phyloP scores from a whole-genome alignment of 1,140 invertebrate genomes.

The Zaprionus ghesquierei region DNA sequence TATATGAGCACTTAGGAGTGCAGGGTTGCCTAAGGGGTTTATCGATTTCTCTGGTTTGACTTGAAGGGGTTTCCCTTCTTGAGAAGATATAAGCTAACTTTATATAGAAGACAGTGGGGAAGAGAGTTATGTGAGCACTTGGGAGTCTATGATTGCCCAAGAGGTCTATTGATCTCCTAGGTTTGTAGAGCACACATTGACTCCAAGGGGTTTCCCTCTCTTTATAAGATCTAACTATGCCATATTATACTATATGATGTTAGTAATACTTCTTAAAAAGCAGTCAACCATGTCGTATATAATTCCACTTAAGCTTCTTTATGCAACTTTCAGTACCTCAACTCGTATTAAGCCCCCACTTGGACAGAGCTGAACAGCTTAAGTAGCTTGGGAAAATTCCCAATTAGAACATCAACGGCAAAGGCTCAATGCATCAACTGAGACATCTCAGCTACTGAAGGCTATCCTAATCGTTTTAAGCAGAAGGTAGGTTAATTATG shows the following conservation, averaged over 20 bases:
- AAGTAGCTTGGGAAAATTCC: neutral
- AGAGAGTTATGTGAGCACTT: neutral
- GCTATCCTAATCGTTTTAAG: conserved; percentile 3
- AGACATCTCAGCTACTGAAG: conserved; percentile 7
- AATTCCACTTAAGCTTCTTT: neutral
- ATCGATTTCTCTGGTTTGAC: neutral
- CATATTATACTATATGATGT: neutral
- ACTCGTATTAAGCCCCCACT: neutral
- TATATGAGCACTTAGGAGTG: neutral
- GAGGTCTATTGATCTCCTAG: too few species aligned
- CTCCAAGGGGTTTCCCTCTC: too few species aligned
- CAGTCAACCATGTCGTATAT: neutral
- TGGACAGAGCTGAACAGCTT: neutral
- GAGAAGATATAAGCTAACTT: neutral
- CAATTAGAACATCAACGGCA: neutral
- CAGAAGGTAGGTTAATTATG: neutral
- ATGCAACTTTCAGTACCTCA: neutral
- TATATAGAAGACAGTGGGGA: too few species aligned
- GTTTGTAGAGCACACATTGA: too few species aligned
- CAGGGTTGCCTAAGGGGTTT: neutral
- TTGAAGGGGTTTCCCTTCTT: neutral
- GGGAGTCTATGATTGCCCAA: neutral
- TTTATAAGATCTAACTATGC: neutral
- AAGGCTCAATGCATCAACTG: conserved; percentile 10
- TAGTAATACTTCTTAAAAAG: neutral